Conservation (phyloP, 2,888 invertebrate genomes). For the Ypsolopha scabrella region DNA sequence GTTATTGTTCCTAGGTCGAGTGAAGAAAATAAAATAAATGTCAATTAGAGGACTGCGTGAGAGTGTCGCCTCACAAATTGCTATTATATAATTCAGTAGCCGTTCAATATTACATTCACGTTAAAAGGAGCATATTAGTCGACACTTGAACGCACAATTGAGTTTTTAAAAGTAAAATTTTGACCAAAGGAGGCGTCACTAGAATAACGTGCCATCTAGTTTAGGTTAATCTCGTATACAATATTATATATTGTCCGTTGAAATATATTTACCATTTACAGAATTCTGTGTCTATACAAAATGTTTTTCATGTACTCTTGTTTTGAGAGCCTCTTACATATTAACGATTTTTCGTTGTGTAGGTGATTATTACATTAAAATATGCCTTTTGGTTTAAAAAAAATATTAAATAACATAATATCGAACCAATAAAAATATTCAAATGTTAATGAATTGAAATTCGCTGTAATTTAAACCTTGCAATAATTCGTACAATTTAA, state of each 20-base stretch:
- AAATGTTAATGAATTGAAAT: slow-evolving; percentile 3
- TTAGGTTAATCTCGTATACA: slow-evolving; percentile 72
- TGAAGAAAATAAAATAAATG: slow-evolving; percentile 64
- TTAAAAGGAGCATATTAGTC: slow-evolving; percentile 23
- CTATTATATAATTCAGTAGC: background rate
- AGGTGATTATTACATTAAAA: slow-evolving; percentile 27
- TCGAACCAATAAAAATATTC: slow-evolving; percentile 1
- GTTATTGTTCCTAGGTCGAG: slow-evolving; percentile 71
- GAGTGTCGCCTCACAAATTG: slow-evolving; percentile 52
- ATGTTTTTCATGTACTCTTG: slow-evolving; percentile 71
- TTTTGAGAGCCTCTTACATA: slow-evolving; percentile 69
- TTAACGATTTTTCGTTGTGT: slow-evolving; percentile 48
- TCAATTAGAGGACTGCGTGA: slow-evolving; percentile 69
- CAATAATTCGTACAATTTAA: slow-evolving; percentile 54
- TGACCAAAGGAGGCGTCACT: slow-evolving; percentile 68
- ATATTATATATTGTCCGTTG: slow-evolving; percentile 72
- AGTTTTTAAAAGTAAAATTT: slow-evolving; percentile 44
- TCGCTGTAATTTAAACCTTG: slow-evolving; percentile 22
- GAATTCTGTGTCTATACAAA: slow-evolving; percentile 71
- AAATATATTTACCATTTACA: slow-evolving; percentile 72
- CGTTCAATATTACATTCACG: background rate
- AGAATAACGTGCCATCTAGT: slow-evolving; percentile 70
- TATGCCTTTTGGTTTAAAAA: slow-evolving; percentile 25
- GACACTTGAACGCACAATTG: slow-evolving; percentile 63
- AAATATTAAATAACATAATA: slow-evolving; percentile 11